A percentile compares a stretch with the other conserved stretches of the same genome.
Conservation (phyloP, 1,140 invertebrate species). For the Sminthurides bifidus region DNA sequence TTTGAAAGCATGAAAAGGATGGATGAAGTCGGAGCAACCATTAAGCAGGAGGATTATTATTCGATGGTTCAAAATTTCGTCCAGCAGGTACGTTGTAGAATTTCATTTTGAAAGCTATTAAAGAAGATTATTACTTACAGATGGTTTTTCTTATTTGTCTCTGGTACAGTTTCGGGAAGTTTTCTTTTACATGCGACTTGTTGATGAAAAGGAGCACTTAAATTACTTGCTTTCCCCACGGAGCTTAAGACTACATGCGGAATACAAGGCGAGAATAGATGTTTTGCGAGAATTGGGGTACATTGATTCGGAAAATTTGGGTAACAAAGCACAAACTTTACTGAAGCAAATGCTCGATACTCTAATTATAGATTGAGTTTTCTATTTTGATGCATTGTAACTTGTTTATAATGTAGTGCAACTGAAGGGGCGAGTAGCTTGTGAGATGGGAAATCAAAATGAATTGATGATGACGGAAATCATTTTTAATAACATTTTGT, state of each 20-base stretch:
- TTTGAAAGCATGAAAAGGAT: too few species aligned
- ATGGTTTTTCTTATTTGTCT: constrained; percentile 25
- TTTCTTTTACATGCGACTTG: constrained; percentile 56
- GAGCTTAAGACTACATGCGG: constrained; percentile 71
- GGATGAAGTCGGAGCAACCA: too few species aligned
- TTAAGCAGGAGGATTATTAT: too few species aligned
- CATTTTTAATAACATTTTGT: constrained; percentile 84
- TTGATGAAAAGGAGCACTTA: constrained; percentile 56
- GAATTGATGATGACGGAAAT: constrained; percentile 92
- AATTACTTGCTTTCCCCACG: constrained; percentile 68
- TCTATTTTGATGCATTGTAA: neutral
- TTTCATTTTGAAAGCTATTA: neutral
- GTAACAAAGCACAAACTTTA: constrained; percentile 35
- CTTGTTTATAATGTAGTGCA: constrained; percentile 43
- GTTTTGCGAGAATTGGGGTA: constrained; percentile 69
- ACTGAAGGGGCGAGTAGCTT: constrained; percentile 85
- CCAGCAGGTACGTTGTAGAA: too few species aligned
- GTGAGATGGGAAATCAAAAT: constrained; percentile 82
- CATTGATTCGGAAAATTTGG: constrained; percentile 57
- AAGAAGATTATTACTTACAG: too few species aligned
- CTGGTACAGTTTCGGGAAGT: constrained; percentile 53
- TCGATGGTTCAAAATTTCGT: too few species aligned
- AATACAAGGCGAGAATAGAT: constrained; percentile 70
- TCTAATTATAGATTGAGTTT: neutral
- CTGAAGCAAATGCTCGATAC: neutral